These are phyloP conservation scores for Xiphorhynchus erythropygius DNA, from an alignment of 2,797 vertebrate species.

Conservation along the genomic window DNA sequence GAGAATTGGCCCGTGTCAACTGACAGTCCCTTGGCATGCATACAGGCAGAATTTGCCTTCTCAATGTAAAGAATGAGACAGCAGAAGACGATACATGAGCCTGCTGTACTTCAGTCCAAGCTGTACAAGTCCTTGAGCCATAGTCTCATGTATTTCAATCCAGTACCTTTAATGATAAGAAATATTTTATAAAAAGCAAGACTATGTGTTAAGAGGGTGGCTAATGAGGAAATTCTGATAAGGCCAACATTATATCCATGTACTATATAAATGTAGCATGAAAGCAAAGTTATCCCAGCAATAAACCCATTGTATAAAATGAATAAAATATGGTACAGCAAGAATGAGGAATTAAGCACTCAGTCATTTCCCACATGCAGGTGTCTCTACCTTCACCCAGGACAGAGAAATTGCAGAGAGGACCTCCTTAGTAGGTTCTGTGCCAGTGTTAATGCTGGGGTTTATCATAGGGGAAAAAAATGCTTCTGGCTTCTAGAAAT, in stretches of 20 bases:
- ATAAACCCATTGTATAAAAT: not conserved
- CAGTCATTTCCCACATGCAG: not conserved
- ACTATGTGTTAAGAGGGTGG: not conserved
- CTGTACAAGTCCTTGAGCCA: not conserved
- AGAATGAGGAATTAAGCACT: not conserved
- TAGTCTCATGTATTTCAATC: not conserved
- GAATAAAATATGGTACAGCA: not conserved
- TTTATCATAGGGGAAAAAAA: not conserved
- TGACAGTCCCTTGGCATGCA: not conserved
- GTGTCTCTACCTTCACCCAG: not conserved
- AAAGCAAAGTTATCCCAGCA: not conserved
- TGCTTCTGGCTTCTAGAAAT: not conserved
- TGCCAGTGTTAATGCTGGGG: not conserved
- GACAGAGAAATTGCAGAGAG: not conserved
- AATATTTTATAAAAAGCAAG: not conserved
- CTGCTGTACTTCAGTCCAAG: not conserved
- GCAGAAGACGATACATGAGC: not conserved
- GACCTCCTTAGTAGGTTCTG: not conserved
- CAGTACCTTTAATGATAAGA: not conserved
- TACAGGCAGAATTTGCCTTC: not conserved
- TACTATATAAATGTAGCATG: not conserved
- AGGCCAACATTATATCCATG: not conserved
- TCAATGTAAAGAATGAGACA: not conserved
- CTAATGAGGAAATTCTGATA: not conserved
- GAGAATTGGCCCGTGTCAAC: accelerated